Conservation (phyloP, 64 coral and sea anemone genomes). For the Stichodactyla helianthus region DNA sequence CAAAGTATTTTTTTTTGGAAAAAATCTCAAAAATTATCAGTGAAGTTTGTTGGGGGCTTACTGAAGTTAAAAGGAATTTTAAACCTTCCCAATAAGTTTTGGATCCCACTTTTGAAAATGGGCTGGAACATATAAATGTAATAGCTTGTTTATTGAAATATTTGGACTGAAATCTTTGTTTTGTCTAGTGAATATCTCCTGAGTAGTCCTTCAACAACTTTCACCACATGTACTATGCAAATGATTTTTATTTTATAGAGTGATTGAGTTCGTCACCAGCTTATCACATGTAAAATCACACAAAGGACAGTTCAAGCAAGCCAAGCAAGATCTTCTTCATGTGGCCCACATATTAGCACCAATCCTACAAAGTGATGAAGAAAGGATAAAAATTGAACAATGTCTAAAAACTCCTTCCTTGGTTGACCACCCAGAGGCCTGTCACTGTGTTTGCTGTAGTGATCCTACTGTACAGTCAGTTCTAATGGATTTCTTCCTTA, state of each 20-base stretch:
- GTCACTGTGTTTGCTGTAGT: constrained; percentile 54
- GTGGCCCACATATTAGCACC: constrained; percentile 46
- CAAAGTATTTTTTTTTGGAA: too few species aligned
- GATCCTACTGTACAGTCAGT: constrained; percentile 59
- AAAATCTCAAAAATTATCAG: too few species aligned
- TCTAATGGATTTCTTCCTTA: constrained; percentile 31
- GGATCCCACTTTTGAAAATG: too few species aligned
- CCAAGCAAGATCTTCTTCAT: constrained; percentile 42
- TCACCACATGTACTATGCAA: too few species aligned
- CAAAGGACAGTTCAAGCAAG: constrained; percentile 46
- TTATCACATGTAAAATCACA: constrained; percentile 52
- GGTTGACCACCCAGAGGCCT: constrained; percentile 43
- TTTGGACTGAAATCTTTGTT: too few species aligned
- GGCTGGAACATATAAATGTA: too few species aligned
- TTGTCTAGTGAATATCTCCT: too few species aligned
- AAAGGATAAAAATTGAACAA: background rate
- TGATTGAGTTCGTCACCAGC: constrained; percentile 48
- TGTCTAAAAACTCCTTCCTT: constrained; percentile 39
- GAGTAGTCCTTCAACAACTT: too few species aligned
- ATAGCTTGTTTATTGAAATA: too few species aligned
- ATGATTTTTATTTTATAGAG: constrained; percentile 18
- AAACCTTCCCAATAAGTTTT: too few species aligned
- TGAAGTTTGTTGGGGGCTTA: too few species aligned
- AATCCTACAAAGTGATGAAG: constrained; percentile 6
- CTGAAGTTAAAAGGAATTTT: too few species aligned